Percentiles rank a stretch among this genome's conserved stretches.
Evolutionary conservation across 2,113 vertebrate genomes (phyloP).

Genomic region (Triplophysa siluroides): DNA sequence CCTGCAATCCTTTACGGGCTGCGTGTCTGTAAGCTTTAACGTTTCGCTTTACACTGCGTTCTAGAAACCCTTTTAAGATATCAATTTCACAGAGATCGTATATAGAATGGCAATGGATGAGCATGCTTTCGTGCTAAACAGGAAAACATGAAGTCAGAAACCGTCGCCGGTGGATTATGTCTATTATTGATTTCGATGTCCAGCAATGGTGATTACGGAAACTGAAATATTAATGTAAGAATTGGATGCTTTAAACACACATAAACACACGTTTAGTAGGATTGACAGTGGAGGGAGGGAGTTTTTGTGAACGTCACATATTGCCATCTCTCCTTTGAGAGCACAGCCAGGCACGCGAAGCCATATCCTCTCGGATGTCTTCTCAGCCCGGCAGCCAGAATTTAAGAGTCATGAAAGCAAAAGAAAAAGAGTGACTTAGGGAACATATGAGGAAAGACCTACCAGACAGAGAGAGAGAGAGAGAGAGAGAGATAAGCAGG

Average conservation of each 20-base stretch:
- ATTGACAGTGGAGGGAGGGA: constrained; percentile 41
- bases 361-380: constrained; percentile 59
- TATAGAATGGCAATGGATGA: constrained; percentile 37
- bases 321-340: constrained; percentile 21
- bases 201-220: constrained; percentile 3
- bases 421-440: constrained; percentile 39
- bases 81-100: constrained; percentile 42
- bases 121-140: constrained; percentile 21
- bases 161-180: constrained; percentile 1
- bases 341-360: constrained; percentile 35
- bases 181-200: constrained; percentile 39
- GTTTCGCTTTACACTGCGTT: constrained; percentile 55
- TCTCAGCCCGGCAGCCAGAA: constrained; percentile 20
- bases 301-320: constrained; percentile 3
- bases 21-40: constrained; percentile 63
- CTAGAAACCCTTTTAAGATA: constrained; percentile 40
- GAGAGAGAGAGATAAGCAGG: not conserved
- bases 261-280: constrained; percentile 29
- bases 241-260: constrained; percentile 11
- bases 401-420: constrained; percentile 50
- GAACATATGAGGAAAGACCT: constrained; percentile 43
- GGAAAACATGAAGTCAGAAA: constrained; percentile 11
- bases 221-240: constrained; percentile 48
- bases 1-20: constrained; percentile 73
- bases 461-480: constrained; percentile 35